Conservation (phyloP, 2,888 invertebrate genomes). For the Caenorhabditis sp. region DNA sequence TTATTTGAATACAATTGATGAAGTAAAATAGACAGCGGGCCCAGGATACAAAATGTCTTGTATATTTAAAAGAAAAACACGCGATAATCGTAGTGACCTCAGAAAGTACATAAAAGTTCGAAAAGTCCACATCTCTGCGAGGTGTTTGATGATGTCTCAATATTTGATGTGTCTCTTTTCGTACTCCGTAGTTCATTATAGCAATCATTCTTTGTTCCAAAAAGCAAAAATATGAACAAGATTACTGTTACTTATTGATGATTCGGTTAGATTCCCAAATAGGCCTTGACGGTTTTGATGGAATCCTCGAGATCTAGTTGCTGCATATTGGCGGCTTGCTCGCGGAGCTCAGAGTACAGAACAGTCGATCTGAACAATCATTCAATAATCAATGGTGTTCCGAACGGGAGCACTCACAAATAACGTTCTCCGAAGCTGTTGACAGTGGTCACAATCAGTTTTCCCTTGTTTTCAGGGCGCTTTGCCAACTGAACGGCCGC, state of each 20-base stretch:
- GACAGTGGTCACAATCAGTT: constrained; percentile 75
- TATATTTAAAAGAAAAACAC: no score
- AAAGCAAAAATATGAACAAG: no score
- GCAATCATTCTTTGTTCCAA: no score
- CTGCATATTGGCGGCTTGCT: constrained; percentile 59
- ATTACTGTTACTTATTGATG: not conserved
- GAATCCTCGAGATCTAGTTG: constrained; percentile 57
- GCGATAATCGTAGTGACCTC: no score
- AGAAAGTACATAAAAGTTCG: no score
- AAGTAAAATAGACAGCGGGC: no score
- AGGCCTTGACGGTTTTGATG: constrained; percentile 54
- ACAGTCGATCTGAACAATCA: constrained; percentile 62
- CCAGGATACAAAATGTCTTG: no score
- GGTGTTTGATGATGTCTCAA: no score
- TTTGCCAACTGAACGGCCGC: constrained; percentile 74
- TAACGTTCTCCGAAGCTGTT: constrained; percentile 75
- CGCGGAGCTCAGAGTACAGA: constrained; percentile 69
- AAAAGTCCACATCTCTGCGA: no score
- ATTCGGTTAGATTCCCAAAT: constrained; percentile 41
- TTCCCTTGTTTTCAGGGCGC: constrained; percentile 74
- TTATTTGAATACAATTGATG: no score
- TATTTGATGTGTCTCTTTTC: no score
- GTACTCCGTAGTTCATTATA: no score
- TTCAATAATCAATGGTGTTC: not conserved
- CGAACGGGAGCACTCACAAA: constrained; percentile 53